A percentile compares a stretch with the other conserved stretches of the same genome.
phyloP scores from a whole-genome alignment of 2,113 vertebrate species.

The Aphyosemion australe region DNA sequence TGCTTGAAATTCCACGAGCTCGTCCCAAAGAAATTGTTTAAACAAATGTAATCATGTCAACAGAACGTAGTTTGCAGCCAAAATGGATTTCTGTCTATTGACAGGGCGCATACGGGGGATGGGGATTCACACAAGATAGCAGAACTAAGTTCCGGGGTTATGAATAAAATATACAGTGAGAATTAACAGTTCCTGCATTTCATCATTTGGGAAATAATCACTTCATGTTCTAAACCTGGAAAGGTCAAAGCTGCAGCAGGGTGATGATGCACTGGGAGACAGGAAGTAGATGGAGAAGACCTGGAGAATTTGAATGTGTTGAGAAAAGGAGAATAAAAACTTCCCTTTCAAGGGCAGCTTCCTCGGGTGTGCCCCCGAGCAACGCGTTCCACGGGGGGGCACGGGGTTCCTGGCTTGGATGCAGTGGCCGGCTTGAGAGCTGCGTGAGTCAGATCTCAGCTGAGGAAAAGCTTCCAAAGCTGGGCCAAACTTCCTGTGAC shows the following conservation, averaged over 20 bases:
- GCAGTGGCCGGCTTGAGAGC: background rate
- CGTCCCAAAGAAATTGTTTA: conserved; percentile 21
- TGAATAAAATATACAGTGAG: conserved; percentile 46
- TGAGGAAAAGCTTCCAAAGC: conserved; percentile 2
- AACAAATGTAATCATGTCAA: conserved; percentile 30
- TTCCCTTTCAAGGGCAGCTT: conserved; percentile 9
- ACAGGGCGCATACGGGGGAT: conserved; percentile 1
- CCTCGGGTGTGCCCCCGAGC: conserved; percentile 24
- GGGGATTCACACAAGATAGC: conserved; percentile 27
- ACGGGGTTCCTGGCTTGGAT: background rate
- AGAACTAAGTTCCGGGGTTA: conserved; percentile 16
- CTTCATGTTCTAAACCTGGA: conserved; percentile 41
- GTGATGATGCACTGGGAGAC: conserved; percentile 23
- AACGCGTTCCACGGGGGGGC: conserved; percentile 11
- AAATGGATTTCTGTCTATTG: conserved; percentile 22
- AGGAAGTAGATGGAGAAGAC: conserved; percentile 28
- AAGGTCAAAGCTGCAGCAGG: conserved; percentile 40
- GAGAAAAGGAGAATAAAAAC: conserved; percentile 10
- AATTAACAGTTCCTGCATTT: conserved; percentile 38
- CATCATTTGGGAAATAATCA: conserved; percentile 39
- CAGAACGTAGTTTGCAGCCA: conserved; percentile 13
- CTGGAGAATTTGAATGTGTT: conserved; percentile 13
- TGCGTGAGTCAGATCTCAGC: background rate
- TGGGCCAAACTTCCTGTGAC: conserved; percentile 10
- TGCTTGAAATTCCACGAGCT: conserved; percentile 33